A percentile compares a stretch with the other conserved stretches of the same genome.
These are phyloP conservation scores for Gandaritis pyraliata DNA, from an alignment of 2,888 invertebrate genomes.

Conservation along the genomic window DNA sequence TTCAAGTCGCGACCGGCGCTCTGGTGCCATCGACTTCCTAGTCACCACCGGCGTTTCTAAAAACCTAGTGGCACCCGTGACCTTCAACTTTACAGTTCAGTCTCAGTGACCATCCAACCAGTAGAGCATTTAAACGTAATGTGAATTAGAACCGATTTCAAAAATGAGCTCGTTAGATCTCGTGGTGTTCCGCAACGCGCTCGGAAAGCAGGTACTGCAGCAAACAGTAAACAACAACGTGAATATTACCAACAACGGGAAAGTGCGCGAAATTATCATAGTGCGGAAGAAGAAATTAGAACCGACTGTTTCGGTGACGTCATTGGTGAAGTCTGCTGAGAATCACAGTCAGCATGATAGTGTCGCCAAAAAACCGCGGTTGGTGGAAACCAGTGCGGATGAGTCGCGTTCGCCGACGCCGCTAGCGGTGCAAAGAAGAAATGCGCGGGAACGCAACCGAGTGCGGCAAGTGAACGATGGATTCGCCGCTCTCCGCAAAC, in stretches of 20 bases:
- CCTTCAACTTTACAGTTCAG: constrained; percentile 9
- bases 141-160: constrained; percentile 53
- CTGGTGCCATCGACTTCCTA: constrained; percentile 70
- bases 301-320: constrained; percentile 73
- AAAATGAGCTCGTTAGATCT: constrained; percentile 84
- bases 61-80: constrained; percentile 20
- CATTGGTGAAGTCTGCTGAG: constrained; percentile 71
- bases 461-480: constrained; percentile 97
- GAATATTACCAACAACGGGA: constrained; percentile 80
- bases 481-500: constrained; percentile 93
- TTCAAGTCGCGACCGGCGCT: constrained; percentile 78
- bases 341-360: constrained; percentile 44
- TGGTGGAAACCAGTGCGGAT: constrained; percentile 75
- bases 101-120: constrained; percentile 1
- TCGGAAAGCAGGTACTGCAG: constrained; percentile 87
- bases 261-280: constrained; percentile 80
- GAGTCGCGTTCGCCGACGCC: constrained; percentile 86
- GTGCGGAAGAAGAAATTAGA: constrained; percentile 81
- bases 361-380: constrained; percentile 66
- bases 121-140: constrained; percentile 56
- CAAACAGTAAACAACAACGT: constrained; percentile 85
- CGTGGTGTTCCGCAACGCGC: constrained; percentile 85
- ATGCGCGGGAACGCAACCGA: constrained; percentile 96
- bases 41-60: constrained; percentile 48
- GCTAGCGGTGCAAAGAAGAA: constrained; percentile 93